Conservation (phyloP, 1,140 invertebrate species). For the Tetramorium simillimum region DNA sequence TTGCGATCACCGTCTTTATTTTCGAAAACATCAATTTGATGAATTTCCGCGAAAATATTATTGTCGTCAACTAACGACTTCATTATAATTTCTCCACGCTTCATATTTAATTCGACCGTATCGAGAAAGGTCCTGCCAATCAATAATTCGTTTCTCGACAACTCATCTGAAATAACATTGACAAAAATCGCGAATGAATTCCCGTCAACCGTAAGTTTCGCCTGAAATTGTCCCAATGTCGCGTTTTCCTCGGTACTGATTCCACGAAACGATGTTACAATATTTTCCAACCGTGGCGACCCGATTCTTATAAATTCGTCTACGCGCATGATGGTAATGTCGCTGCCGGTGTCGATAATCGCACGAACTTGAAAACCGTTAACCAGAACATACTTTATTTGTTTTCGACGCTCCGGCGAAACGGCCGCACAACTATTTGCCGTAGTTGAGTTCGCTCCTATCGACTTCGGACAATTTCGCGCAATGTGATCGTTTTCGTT, state of each 20-base stretch:
- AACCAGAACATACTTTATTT: not conserved
- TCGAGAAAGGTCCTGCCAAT: not conserved
- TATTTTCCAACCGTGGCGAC: not conserved
- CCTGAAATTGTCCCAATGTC: not conserved
- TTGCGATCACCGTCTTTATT: too few species aligned
- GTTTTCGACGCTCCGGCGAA: too few species aligned
- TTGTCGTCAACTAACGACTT: not conserved
- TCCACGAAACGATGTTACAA: not conserved
- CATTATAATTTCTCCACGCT: not conserved
- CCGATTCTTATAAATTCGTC: not conserved
- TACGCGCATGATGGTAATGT: not conserved
- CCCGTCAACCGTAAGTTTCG: not conserved
- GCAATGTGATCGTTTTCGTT: not conserved
- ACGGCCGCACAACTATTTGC: not conserved
- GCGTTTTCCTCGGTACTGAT: not conserved
- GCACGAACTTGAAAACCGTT: not conserved
- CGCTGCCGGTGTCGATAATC: not conserved
- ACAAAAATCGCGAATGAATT: not conserved
- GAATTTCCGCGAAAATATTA: not conserved
- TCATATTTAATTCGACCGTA: not conserved
- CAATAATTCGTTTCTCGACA: not conserved
- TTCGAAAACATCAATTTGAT: not conserved
- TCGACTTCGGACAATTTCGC: too few species aligned
- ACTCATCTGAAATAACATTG: not conserved
- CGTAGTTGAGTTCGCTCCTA: too few species aligned